Base-by-base conservation (phyloP, 2,888 invertebrate species). In the Drosophila mimetica region DNA sequence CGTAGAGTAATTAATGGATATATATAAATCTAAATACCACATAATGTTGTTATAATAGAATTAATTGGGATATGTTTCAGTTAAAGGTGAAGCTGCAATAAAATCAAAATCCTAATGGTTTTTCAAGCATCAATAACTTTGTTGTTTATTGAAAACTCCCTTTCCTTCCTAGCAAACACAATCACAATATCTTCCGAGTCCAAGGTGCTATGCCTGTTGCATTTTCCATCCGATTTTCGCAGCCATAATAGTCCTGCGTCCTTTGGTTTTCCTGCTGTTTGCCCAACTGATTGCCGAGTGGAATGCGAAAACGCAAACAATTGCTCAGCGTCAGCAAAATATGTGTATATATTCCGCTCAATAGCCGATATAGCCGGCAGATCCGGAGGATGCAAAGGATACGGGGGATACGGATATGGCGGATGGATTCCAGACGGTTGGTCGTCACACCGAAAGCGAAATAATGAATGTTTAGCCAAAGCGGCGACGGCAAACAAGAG, bases 381-480 rank as follows among this genome's bases (percentile, higher is more conserved):
- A 18, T 37, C 28, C 46, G 36, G 46, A 18, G 18, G 18, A 32
- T 8, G 11, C 4, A n/a, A 16, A 44, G 39, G 39, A 39, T 39
- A 11, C 8, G 34, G 8, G 7, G 37, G 37, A 34, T 9, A 44
- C 7, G 34, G 25, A 36, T 13, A 52, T 30, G 18, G 18, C 13
- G 18, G 20, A 39, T 41, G 39, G 20, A 11, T 36, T 9, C 34
- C 30, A 25, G 76, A 70, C 74, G 61, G 66, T 80, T 77, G 77
- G 59, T 55, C 71, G 65, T 74, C 70, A 52, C 48, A 58, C 47
- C 61, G 11, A 18, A 39, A 18, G 37, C 30, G 64, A 71, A 52
- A 60, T 65, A 80, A 77, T 71, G 74, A 76, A 72, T 52, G 66
- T 59, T 71, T 58, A 57, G 58, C 50, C n/a, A 46, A 48, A 60